phyloP scores from a whole-genome alignment of 2,888 invertebrate species.

The Aspidiotus rigidus region DNA sequence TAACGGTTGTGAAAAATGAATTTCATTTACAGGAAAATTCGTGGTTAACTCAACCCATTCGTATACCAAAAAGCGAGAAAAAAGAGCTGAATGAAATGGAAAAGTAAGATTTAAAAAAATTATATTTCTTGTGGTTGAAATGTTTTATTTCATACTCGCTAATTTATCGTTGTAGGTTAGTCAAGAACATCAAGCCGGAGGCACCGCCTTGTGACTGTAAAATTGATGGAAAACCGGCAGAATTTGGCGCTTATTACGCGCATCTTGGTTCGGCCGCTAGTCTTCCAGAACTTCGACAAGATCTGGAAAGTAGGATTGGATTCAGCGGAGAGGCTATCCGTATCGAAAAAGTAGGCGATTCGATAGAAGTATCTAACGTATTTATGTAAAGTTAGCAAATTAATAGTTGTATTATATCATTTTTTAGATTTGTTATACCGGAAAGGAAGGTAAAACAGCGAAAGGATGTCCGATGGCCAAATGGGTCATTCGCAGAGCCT shows the following conservation, averaged over 20 bases:
- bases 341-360: constrained; percentile 69
- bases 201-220: constrained; percentile 85
- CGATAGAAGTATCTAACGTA: no score
- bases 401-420: background rate
- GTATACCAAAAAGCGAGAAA: constrained; percentile 43
- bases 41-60: constrained; percentile 50
- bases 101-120: no score
- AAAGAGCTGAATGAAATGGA: no score
- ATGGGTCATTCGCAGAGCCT: constrained; percentile 85
- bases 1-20: background rate
- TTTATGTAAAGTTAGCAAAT: no score
- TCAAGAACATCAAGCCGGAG: constrained; percentile 67
- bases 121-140: no score
- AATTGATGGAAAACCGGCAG: constrained; percentile 72
- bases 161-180: constrained; percentile 43
- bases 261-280: constrained; percentile 77
- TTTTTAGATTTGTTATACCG: constrained; percentile 61
- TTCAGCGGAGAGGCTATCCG: constrained; percentile 73
- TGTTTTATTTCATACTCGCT: background rate
- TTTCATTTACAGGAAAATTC: constrained; percentile 44
- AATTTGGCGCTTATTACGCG: constrained; percentile 89
- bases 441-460: constrained; percentile 89
- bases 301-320: constrained; percentile 77
- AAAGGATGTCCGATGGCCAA: constrained; percentile 94
- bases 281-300: constrained; percentile 67